These are phyloP conservation scores for Anticlea derivata DNA, from an alignment of 2,888 invertebrate genomes.

Conservation along the genomic window DNA sequence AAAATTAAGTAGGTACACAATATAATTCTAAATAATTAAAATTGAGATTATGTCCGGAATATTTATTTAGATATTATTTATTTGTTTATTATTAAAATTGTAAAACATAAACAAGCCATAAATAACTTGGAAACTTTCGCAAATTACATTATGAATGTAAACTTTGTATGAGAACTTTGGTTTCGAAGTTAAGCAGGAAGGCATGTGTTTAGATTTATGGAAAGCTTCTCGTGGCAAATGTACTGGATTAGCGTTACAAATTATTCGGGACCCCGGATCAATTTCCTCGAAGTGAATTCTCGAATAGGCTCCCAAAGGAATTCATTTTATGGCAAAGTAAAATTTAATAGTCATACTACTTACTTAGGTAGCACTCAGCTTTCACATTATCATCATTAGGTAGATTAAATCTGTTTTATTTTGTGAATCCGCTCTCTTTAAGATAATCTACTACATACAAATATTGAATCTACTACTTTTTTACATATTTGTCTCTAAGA, in stretches of 20 bases:
- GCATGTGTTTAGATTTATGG: slow-evolving; percentile 19
- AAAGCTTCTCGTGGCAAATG: slow-evolving; percentile 21
- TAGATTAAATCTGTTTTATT: no score
- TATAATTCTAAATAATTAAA: no score
- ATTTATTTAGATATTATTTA: no score
- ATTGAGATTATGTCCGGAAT: no score
- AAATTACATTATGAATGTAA: slow-evolving; percentile 1
- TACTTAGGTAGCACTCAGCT: no score
- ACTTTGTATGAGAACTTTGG: neutral
- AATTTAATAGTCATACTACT: neutral
- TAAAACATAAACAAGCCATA: slow-evolving; percentile 1
- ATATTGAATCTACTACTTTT: no score
- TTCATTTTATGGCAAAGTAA: slow-evolving; percentile 6
- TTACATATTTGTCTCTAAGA: no score
- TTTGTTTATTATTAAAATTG: neutral
- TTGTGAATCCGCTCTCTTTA: no score
- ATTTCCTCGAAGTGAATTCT: slow-evolving; percentile 24
- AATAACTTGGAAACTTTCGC: slow-evolving; percentile 12
- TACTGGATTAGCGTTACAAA: slow-evolving; percentile 31
- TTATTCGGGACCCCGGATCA: slow-evolving; percentile 26
- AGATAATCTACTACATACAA: no score
- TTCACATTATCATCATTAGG: no score
- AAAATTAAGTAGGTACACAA: no score
- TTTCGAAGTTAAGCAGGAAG: slow-evolving; percentile 12
- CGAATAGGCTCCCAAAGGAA: slow-evolving; percentile 10